Conservation (phyloP, 2,113 vertebrate species). For the Alligator mississippiensis region DNA sequence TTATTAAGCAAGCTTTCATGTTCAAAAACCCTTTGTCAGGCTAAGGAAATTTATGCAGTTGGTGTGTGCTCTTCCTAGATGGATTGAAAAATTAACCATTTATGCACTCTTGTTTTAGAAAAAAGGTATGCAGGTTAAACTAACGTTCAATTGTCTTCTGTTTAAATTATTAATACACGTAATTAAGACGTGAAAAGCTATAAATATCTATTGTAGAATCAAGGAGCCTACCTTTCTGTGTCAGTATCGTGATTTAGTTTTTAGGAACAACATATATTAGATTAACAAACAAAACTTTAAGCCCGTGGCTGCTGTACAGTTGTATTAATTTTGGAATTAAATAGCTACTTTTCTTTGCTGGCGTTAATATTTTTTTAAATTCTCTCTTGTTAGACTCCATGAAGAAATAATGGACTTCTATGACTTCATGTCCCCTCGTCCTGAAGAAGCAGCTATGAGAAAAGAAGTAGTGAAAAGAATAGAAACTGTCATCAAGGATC, state of each 20-base stretch:
- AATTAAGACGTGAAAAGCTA: neutral
- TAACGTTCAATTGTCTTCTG: neutral
- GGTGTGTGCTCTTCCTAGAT: too few species aligned
- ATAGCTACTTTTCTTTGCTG: too few species aligned
- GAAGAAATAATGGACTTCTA: constrained; percentile 99
- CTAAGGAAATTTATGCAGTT: too few species aligned
- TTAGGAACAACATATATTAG: too few species aligned
- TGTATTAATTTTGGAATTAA: too few species aligned
- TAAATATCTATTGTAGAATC: neutral
- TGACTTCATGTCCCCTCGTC: constrained; percentile 96
- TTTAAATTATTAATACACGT: neutral
- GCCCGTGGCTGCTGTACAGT: too few species aligned
- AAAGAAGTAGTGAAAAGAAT: constrained; percentile 96
- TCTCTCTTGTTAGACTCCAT: constrained; percentile 84
- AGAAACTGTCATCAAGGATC: constrained; percentile 95
- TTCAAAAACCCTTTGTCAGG: too few species aligned
- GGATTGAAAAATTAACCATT: neutral
- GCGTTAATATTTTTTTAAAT: neutral
- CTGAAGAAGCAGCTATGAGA: constrained; percentile 96
- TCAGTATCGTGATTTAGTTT: neutral
- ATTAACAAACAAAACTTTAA: too few species aligned
- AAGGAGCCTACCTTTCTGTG: too few species aligned
- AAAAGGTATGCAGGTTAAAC: neutral
- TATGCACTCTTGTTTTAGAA: neutral
- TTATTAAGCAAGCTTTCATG: too few species aligned